Percentiles rank a stretch among this genome's conserved stretches.
These are phyloP conservation scores for Zoanthus gigantus DNA, from an alignment of 92 coral and sea anemone genomes.

Conservation along the genomic window DNA sequence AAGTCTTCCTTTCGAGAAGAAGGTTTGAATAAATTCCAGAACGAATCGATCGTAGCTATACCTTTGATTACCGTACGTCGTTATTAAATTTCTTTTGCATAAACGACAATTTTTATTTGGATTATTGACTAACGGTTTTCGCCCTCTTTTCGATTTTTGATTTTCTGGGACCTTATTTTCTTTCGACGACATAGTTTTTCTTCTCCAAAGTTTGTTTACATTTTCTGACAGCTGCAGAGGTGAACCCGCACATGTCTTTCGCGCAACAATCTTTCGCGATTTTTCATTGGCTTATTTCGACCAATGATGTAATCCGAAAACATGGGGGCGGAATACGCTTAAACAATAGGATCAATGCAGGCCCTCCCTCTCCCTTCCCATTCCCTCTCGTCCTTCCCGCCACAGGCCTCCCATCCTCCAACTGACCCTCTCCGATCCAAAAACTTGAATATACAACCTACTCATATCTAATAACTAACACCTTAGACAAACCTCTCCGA, in stretches of 20 bases:
- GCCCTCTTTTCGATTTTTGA: neutral
- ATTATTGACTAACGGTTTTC: neutral
- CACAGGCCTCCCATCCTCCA: too few species aligned
- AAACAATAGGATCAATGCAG: constrained; percentile 18
- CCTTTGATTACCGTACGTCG: neutral
- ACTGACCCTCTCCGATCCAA: too few species aligned
- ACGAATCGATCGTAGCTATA: neutral
- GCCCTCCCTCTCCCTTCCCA: constrained; percentile 17
- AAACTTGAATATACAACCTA: too few species aligned
- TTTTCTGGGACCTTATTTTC: neutral
- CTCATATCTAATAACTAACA: too few species aligned
- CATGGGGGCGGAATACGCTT: constrained; percentile 13
- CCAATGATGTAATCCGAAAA: constrained; percentile 18
- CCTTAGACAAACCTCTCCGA: too few species aligned
- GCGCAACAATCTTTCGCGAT: too few species aligned
- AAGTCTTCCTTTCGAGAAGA: neutral
- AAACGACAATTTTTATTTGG: neutral
- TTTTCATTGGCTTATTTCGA: constrained; percentile 16
- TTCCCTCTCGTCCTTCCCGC: neutral
- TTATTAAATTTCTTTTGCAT: neutral
- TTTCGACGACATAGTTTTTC: too few species aligned
- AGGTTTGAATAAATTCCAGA: too few species aligned
- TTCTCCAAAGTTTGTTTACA: too few species aligned
- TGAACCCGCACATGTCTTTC: constrained; percentile 1
- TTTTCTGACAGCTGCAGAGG: neutral